These are phyloP conservation scores for Burhinus bistriatus DNA, from an alignment of 2,113 vertebrate genomes.

Conservation along the genomic window DNA sequence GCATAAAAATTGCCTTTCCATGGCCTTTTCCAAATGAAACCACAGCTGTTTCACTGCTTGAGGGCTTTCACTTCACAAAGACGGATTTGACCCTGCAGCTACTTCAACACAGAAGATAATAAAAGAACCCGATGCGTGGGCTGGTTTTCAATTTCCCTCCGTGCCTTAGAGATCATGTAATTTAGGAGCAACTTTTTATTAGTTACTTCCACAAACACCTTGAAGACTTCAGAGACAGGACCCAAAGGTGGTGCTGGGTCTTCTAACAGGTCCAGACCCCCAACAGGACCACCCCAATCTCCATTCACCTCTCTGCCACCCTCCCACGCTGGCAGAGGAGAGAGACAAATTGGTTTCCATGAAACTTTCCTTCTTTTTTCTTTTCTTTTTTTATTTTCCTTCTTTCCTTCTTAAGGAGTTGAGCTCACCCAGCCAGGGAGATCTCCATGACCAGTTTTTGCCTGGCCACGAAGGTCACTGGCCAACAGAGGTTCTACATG, in stretches of 20 bases:
- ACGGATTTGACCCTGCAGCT: background rate
- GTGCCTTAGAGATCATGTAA: background rate
- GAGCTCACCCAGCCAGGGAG: background rate
- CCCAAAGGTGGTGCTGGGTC: background rate
- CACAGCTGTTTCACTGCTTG: background rate
- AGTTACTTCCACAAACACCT: background rate
- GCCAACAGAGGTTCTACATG: background rate
- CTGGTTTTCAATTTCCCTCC: background rate
- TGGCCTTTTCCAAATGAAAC: background rate
- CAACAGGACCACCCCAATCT: background rate
- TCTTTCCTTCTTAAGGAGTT: no score
- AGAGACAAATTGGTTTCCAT: fast-evolving
- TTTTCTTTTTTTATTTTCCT: background rate
- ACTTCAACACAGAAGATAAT: background rate
- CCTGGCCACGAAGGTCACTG: background rate
- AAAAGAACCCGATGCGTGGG: fast-evolving
- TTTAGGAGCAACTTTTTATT: background rate
- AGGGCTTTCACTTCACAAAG: background rate
- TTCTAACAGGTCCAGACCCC: background rate
- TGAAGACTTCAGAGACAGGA: background rate
- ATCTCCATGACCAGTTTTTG: background rate
- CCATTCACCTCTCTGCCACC: background rate
- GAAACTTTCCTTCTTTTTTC: background rate
- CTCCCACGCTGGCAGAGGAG: background rate
- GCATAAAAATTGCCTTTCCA: background rate